A percentile compares a stretch with the other conserved stretches of the same genome.
These are phyloP conservation scores for Stichodactyla helianthus DNA, from an alignment of 64 coral and sea anemone species.

Conservation along the genomic window DNA sequence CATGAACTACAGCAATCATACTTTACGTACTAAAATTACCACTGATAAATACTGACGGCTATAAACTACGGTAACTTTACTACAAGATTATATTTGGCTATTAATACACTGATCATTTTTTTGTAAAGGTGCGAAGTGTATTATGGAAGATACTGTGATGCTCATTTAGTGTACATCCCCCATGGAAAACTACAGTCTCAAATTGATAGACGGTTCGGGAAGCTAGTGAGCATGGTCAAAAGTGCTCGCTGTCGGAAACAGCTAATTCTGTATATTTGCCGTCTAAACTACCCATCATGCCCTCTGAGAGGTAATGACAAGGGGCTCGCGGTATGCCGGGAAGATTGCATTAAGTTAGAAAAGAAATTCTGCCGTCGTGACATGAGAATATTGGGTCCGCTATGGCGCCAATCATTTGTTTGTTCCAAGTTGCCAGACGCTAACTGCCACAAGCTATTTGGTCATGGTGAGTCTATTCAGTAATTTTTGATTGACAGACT, in stretches of 20 bases:
- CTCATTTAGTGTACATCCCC: not conserved
- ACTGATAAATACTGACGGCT: too few relatives aligned
- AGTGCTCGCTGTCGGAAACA: not conserved
- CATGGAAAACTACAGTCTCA: not conserved
- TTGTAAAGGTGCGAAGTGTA: constrained; percentile 17
- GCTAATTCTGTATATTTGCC: not conserved
- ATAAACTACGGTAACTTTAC: too few relatives aligned
- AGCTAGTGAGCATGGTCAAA: not conserved
- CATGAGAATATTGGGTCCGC: not conserved
- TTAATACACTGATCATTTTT: not conserved
- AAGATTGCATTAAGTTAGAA: constrained; percentile 10
- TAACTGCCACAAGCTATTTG: not conserved
- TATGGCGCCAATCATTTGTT: not conserved
- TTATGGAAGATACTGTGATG: not conserved
- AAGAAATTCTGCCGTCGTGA: constrained; percentile 10
- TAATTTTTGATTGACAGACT: not conserved
- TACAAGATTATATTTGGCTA: not conserved
- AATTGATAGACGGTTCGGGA: not conserved
- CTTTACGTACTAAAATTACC: too few relatives aligned
- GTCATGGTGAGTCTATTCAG: not conserved
- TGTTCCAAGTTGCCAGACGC: not conserved
- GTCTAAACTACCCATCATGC: constrained; percentile 5
- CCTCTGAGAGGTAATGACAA: not conserved
- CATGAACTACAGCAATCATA: too few relatives aligned
- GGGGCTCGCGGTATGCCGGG: constrained; percentile 9